Evolutionary conservation across 2,888 invertebrate species (phyloP), one percentile per base, ranked within the genome.

Genomic region (Netelia inedita): DNA sequence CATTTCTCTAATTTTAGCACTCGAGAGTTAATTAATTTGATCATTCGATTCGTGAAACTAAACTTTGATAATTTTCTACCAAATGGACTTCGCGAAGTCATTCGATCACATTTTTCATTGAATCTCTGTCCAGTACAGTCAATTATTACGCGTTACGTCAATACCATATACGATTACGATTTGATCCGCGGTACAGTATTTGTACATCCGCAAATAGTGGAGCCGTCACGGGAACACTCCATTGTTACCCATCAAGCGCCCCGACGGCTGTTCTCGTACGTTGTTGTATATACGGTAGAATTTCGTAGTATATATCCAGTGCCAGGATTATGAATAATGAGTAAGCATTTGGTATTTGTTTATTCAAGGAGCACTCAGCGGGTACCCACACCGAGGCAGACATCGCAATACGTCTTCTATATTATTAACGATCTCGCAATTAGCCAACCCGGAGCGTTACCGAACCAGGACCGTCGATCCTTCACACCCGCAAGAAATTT

Each of bases 341-440:
- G 89, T 85, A 82, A 88, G 87, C 87, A 86, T 90, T 65, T 80
- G 89, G 90, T 92, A 92, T 92, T 93, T 92, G 93, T 92, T 93
- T 93, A 93, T 93, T 93, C 90, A 93, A 88, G 85, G 87, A 91
- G 92, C 93, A 93, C 93, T 93, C 93, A 92, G 89, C 91, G 89
- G 82, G 87, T 85, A 61, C 78, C 76, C 83, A 72, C 72, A 82
- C 65, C 87, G 81, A 75, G 71, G 71, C 71, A 65, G 78, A 79
- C 78, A 69, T 71, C 85, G 82, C 82, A 85, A 80, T 85, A 84
- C 87, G 86, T 88, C 84, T 79, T 84, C 79, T 85, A 78, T 86
- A 92, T 93, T 92, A 93, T 93, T 93, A 89, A 93, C 89, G 89
- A 86, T 83, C 83, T 90, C 86, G 90, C 92, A 92, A 93, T 93